These are phyloP conservation scores for Venturia canescens DNA, from an alignment of 1,140 invertebrate species.

Conservation along the genomic window DNA sequence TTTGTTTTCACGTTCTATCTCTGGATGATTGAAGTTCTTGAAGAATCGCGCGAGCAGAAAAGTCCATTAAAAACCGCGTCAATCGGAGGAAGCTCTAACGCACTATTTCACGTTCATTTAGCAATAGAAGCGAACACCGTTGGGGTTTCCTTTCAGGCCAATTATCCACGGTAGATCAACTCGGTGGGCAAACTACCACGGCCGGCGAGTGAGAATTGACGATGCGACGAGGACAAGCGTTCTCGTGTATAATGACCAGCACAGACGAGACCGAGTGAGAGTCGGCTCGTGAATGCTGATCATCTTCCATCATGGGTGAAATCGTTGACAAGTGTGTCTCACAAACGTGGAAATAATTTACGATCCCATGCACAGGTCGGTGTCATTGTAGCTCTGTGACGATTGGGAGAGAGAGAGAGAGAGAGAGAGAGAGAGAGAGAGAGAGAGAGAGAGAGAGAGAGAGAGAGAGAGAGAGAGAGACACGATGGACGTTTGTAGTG, in stretches of 20 bases:
- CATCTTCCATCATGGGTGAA: constrained; percentile 38
- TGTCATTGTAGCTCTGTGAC: constrained; percentile 7
- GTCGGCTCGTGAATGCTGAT: constrained; percentile 2
- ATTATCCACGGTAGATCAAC: constrained; percentile 37
- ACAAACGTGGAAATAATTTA: constrained; percentile 44
- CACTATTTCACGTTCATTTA: not conserved
- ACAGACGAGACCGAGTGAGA: constrained; percentile 1
- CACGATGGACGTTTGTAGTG: too few species aligned
- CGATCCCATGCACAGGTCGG: not conserved
- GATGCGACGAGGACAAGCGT: constrained; percentile 21
- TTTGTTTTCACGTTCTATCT: too few species aligned
- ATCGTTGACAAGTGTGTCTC: constrained; percentile 38
- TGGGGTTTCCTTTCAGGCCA: not conserved
- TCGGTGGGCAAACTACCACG: constrained; percentile 5
- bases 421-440: too few species aligned
- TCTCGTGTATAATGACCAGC: constrained; percentile 20
- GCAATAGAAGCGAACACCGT: not conserved
- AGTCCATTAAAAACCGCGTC: not conserved
- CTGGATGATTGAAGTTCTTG: not conserved
- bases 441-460: too few species aligned
- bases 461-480: too few species aligned
- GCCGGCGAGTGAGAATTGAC: constrained; percentile 6
- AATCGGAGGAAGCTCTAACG: not conserved
- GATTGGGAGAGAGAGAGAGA: not conserved
- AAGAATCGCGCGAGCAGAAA: not conserved